Evolutionary conservation across 2,888 invertebrate genomes (phyloP).

Genomic region (Pantelozetes paolii): DNA sequence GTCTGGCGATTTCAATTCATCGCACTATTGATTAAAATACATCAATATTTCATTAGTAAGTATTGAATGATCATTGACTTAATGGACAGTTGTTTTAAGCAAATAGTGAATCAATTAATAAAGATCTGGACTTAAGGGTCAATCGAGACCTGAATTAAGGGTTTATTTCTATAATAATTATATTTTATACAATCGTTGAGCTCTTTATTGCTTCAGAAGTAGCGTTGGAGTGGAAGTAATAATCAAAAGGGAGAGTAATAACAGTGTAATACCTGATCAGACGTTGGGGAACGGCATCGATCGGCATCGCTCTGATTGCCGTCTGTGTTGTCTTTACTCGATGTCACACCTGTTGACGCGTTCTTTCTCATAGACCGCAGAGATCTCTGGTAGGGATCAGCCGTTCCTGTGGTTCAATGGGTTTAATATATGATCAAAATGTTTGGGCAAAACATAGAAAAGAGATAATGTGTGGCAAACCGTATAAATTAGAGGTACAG

Average conservation of each 20-base stretch:
- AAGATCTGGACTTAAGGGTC: neutral
- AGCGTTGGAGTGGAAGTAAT: neutral
- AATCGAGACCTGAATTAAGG: too few relatives aligned
- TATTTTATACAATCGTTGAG: neutral
- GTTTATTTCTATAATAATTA: too few relatives aligned
- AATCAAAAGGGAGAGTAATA: neutral
- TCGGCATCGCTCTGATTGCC: conserved; percentile 47
- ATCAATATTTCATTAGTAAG: neutral
- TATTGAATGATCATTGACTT: neutral
- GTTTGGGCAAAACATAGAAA: neutral
- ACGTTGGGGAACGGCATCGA: conserved; percentile 62
- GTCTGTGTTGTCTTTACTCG: conserved; percentile 43
- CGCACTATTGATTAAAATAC: neutral
- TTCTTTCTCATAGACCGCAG: conserved; percentile 68
- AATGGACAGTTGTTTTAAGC: neutral
- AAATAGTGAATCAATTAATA: neutral
- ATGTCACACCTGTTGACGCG: conserved; percentile 47
- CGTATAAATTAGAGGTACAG: conserved; percentile 85
- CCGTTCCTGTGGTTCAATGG: conserved; percentile 54
- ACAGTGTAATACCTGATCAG: conserved; percentile 70
- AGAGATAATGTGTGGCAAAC: conserved; percentile 50
- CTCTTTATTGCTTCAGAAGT: neutral
- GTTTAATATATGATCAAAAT: neutral
- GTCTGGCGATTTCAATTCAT: neutral
- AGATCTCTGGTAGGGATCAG: conserved; percentile 78